phyloP scores from a whole-genome alignment of 2,797 vertebrate genomes.

The Botia kubotai region DNA sequence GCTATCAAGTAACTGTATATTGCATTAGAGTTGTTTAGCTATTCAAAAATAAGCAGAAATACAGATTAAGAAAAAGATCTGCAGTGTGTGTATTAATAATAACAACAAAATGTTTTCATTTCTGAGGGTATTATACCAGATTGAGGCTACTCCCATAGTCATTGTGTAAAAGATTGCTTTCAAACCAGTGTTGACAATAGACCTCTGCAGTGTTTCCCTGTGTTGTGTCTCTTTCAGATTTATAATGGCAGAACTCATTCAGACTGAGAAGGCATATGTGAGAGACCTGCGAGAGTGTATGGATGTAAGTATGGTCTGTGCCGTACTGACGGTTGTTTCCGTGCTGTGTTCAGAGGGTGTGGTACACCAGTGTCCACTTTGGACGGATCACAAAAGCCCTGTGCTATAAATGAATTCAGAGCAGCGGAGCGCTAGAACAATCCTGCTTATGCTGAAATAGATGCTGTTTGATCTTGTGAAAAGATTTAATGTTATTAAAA shows the following conservation, averaged over 20 bases:
- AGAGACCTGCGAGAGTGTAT: conserved; percentile 97
- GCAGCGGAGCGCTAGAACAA: conserved; percentile 18
- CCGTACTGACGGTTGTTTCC: not conserved
- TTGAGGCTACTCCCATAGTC: conserved; percentile 9
- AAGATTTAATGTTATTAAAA: conserved; percentile 26
- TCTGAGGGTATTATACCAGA: conserved; percentile 5
- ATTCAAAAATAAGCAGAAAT: not conserved
- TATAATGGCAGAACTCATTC: conserved; percentile 99
- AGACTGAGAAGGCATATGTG: conserved; percentile 97
- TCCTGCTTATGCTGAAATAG: conserved; percentile 4
- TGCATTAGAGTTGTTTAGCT: not conserved
- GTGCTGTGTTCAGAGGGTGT: conserved; percentile 19
- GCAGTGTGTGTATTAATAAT: conserved; percentile 6
- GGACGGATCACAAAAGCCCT: conserved; percentile 34
- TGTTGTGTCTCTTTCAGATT: conserved; percentile 78
- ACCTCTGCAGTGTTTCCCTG: conserved; percentile 2
- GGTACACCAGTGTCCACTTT: conserved; percentile 32
- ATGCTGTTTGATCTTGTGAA: conserved; percentile 26
- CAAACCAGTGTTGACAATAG: conserved; percentile 21
- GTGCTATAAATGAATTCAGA: conserved; percentile 34
- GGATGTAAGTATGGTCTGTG: conserved; percentile 86
- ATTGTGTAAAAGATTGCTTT: conserved; percentile 7
- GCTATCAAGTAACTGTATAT: too few species aligned
- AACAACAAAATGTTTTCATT: conserved; percentile 29
- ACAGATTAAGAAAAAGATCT: not conserved